Evolutionary conservation across 2,888 invertebrate genomes (phyloP).

Genomic region (Colletes collaris): DNA sequence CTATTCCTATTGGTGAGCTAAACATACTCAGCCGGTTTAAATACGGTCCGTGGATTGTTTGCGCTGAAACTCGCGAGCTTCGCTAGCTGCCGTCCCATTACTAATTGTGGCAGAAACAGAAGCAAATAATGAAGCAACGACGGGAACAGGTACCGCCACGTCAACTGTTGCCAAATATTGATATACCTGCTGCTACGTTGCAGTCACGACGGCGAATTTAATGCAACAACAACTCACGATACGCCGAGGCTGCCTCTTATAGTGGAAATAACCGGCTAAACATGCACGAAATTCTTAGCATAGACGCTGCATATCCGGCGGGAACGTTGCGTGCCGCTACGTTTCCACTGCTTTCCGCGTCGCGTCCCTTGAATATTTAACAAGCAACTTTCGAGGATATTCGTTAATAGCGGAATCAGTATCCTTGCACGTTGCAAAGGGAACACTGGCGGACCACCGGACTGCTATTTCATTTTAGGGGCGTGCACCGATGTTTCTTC

Average conservation of each 20-base stretch:
- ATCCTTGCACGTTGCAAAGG: neutral
- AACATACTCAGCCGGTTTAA: constrained; percentile 43
- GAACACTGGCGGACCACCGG: neutral
- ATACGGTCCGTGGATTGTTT: constrained; percentile 52
- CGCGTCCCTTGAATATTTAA: constrained; percentile 23
- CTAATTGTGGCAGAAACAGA: constrained; percentile 55
- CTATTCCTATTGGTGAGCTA: constrained; percentile 44
- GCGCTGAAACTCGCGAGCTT: constrained; percentile 39
- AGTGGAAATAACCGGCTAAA: constrained; percentile 23
- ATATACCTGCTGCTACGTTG: constrained; percentile 48
- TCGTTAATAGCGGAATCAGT: neutral
- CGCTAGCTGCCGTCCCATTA: constrained; percentile 40
- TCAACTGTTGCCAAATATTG: constrained; percentile 62
- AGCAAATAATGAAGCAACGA: constrained; percentile 59
- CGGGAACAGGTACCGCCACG: constrained; percentile 37
- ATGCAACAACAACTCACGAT: constrained; percentile 23
- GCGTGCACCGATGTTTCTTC: too few species aligned
- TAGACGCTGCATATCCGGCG: constrained; percentile 8
- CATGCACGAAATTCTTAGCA: constrained; percentile 44
- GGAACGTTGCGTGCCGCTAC: constrained; percentile 3
- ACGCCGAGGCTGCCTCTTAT: constrained; percentile 21
- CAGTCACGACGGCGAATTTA: constrained; percentile 30
- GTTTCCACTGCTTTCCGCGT: neutral
- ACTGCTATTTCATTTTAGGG: neutral
- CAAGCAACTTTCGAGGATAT: neutral